Evolutionary conservation across 2,113 vertebrate genomes (phyloP).

Genomic region (Mesocricetus auratus): DNA sequence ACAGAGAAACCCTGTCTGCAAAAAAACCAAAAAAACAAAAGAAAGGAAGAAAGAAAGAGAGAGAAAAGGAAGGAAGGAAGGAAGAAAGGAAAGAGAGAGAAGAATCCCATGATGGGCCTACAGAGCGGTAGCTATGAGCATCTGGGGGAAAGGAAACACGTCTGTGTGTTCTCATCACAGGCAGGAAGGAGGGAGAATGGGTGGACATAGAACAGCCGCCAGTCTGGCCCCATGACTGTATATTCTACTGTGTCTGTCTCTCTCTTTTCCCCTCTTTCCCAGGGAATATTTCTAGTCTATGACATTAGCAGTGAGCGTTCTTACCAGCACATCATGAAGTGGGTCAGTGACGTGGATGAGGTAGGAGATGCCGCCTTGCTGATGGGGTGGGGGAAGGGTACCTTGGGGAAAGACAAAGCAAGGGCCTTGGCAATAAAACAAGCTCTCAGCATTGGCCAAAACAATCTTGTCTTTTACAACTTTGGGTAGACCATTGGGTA

Average conservation of each 20-base stretch:
- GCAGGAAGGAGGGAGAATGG: neutral
- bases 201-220: neutral
- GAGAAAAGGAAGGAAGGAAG: no score
- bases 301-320: conserved; percentile 98
- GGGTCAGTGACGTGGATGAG: conserved; percentile 99
- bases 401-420: neutral
- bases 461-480: neutral
- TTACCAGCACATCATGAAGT: conserved; percentile 99
- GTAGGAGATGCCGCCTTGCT: conserved; percentile 84
- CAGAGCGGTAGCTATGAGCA: neutral
- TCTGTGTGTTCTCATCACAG: neutral
- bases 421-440: neutral
- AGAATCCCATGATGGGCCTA: neutral
- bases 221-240: neutral
- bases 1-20: no score
- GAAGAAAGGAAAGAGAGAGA: neutral
- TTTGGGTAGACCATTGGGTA: neutral
- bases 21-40: no score
- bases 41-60: no score
- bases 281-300: conserved; percentile 99
- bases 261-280: conserved; percentile 36
- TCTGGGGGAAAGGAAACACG: neutral
- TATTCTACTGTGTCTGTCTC: neutral
- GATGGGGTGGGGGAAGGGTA: neutral
- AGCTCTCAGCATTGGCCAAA: neutral